These are phyloP conservation scores for Meloidogyne floridensis DNA, from an alignment of 1,140 invertebrate species.

Conservation along the genomic window DNA sequence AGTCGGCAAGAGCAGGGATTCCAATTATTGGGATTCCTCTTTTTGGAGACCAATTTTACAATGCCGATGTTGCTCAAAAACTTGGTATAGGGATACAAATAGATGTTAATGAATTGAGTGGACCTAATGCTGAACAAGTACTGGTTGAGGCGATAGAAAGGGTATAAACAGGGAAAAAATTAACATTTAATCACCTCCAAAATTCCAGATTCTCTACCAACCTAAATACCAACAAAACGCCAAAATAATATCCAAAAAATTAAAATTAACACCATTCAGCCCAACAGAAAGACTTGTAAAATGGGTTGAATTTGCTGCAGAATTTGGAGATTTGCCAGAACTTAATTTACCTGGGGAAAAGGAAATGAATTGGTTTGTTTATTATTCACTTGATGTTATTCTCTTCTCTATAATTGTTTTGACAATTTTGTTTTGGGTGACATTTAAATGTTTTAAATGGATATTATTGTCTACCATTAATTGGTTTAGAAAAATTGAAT, in stretches of 20 bases:
- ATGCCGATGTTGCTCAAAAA: constrained; percentile 61
- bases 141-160: background rate
- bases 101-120: constrained; percentile 45
- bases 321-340: constrained; percentile 28
- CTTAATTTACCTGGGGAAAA: constrained; percentile 26
- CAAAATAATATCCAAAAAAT: constrained; percentile 49
- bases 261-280: constrained; percentile 19
- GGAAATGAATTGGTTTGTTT: constrained; percentile 18
- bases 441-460: no score
- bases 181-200: background rate
- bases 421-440: no score
- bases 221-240: constrained; percentile 23
- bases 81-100: constrained; percentile 55
- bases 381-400: constrained; percentile 37
- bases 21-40: constrained; percentile 74
- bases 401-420: constrained; percentile 14
- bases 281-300: constrained; percentile 25
- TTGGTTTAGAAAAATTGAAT: no score
- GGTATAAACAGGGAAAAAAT: background rate
- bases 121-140: constrained; percentile 19
- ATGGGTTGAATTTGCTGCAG: constrained; percentile 36
- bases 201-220: constrained; percentile 14
- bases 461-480: no score
- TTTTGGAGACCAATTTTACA: constrained; percentile 72
- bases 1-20: constrained; percentile 72